Evolutionary conservation across 2,113 vertebrate genomes (phyloP), one percentile per base, ranked within the genome.

Genomic region (Leiothrix lutea): DNA sequence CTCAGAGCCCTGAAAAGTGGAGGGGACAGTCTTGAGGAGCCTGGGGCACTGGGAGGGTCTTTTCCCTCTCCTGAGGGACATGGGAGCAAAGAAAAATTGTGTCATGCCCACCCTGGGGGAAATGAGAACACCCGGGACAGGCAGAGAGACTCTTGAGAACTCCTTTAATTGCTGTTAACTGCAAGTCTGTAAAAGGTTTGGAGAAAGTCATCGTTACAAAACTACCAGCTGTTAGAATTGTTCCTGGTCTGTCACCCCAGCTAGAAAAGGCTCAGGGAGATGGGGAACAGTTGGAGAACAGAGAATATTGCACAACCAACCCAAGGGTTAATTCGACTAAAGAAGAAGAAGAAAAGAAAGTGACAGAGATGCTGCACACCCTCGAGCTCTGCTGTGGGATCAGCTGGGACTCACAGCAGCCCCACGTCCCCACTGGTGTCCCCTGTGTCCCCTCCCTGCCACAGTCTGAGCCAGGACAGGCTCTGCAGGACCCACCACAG

Each of bases 301-400:
- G 97, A 98, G 95, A 98, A 98, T 98, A 98, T 98, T 98, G 98
- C 98, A 98, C 98, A 97, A 97, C 96, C 97, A 98, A 98, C 97
- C 97, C 93, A 96, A 93, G 1, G 74, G 97, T 97, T 96, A 97
- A 97, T 96, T 66, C 48, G 83, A 97, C 96, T 95, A 96, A 97
- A 96, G 95, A 88, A 91, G 36, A 88, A 91, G 36, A 38, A 38
- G 78, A 48, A 24, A 57, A 44, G 24, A 36, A 58, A 85, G 70
- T 89, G 97, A 97, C 96, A 97, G 75, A 94, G 95, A 85, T 50
- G 58, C 80, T 71, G 79, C 66, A 65, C 71, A 65, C 71, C 85
- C 82, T 86, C 15, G 2, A 79, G 82, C 94, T 90, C 91, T 33
- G 88, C 86, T 20, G 64, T 16, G 61, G 70, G 77, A 67, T 5